Base-by-base conservation (phyloP, 2,113 vertebrate species). In the Orientallactaga bullata region DNA sequence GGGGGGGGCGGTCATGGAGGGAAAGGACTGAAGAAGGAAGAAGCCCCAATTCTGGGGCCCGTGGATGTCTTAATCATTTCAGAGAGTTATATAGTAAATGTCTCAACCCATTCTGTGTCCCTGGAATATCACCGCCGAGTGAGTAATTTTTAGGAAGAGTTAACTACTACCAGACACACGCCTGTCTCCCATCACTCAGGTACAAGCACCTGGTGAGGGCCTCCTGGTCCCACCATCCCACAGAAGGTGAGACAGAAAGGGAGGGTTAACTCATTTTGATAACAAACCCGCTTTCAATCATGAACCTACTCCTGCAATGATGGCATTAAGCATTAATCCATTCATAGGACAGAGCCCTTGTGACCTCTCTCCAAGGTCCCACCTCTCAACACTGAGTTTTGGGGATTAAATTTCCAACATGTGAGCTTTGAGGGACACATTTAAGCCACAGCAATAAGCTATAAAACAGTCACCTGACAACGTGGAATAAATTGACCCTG, bases 391-490 rank as follows among this genome's bases (percentile, higher is more conserved):
- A 58, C 28, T 8, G 9, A n/a, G 74, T 66, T 86, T 32, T 69
- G 35, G 79, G 51, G 79, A 61, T 69, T 61, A 39, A 82, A 61
- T 93, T 77, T 88, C 51, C 61, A 83, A 60, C 86, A 71, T 18
- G 2, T 26, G 51, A 32, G 66, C 71, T 83, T 35, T 35, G 30
- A 65, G 68, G 61, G n/a, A 23, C 39, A 24, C 37, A 61, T 7
- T 83, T 30, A 77, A 83, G 89, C 79, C 86, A 61, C 7, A 61
- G 85, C 79, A 69, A 85, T 55, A 0, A 28, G 63, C 74, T 32
- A 68, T 81, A 91, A 94, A 91, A 89, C 74, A 69, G 73, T 91
- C 60, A 73, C 83, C 32, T 39, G 83, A 81, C n/a, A 86, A 89
- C 69, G 37, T 60, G 88, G 89, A 94, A 79, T 90, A 93, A 85